These are phyloP conservation scores for Cassiopea xamachana DNA, from an alignment of 30 jellyfish, hydroid and myxozoan species.

Conservation along the genomic window DNA sequence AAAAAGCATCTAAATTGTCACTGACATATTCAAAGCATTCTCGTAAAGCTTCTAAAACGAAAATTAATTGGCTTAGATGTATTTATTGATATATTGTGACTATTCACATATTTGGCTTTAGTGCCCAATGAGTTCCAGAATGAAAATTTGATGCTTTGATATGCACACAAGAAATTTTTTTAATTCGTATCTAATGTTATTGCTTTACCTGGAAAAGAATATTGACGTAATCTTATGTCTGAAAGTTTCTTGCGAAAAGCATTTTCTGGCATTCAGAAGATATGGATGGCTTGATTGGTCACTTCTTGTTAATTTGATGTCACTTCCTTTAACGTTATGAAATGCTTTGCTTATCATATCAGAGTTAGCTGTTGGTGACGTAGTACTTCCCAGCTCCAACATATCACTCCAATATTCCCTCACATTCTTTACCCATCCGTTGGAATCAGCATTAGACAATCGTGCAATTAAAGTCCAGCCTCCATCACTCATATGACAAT, in stretches of 20 bases:
- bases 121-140: no score
- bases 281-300: not conserved
- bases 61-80: no score
- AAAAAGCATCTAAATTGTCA: no score
- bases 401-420: not conserved
- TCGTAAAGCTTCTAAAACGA: no score
- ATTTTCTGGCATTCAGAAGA: not conserved
- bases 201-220: not conserved
- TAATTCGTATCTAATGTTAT: no score
- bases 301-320: not conserved
- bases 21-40: no score
- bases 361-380: not conserved
- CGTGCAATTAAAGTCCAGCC: not conserved
- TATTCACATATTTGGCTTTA: no score
- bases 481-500: not conserved
- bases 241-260: not conserved
- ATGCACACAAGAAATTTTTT: no score
- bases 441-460: not conserved
- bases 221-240: not conserved
- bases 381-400: not conserved
- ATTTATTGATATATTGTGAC: no score
- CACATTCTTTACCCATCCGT: not conserved
- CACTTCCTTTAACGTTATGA: not conserved
- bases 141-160: no score
- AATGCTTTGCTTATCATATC: not conserved